Evolutionary conservation across 92 coral and sea anemone species (phyloP).

Genomic region (Desmophyllum pertusum): DNA sequence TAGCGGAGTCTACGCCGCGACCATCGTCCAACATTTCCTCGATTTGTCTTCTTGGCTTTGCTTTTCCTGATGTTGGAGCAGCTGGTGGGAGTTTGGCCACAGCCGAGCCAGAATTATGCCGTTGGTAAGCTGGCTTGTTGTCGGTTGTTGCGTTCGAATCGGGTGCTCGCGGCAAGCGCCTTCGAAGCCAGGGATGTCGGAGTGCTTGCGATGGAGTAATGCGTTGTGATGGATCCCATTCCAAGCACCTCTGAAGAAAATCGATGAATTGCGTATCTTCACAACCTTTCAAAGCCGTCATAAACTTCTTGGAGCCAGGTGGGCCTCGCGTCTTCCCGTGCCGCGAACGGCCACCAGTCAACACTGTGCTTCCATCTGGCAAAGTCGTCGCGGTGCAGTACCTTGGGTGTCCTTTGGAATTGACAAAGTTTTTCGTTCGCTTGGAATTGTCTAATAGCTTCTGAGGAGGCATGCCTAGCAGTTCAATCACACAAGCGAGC

Average conservation of each 20-base stretch:
- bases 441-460: slow-evolving; percentile 85
- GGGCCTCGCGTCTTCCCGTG: slow-evolving; percentile 97
- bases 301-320: slow-evolving; percentile 85
- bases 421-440: slow-evolving; percentile 90
- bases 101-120: slow-evolving; percentile 72
- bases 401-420: slow-evolving; percentile 96
- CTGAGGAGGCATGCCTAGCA: slow-evolving; percentile 89
- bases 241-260: slow-evolving; percentile 89
- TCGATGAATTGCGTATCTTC: slow-evolving; percentile 93
- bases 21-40: slow-evolving; percentile 70
- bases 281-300: slow-evolving; percentile 90
- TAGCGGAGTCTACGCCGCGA: slow-evolving; percentile 66
- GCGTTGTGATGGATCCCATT: slow-evolving; percentile 95
- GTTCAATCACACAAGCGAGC: slow-evolving; percentile 95
- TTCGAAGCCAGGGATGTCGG: slow-evolving; percentile 94
- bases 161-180: slow-evolving; percentile 96
- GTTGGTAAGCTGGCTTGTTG: slow-evolving; percentile 57
- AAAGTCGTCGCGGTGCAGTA: slow-evolving; percentile 93
- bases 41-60: slow-evolving; percentile 76
- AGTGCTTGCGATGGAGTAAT: slow-evolving; percentile 97
- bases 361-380: slow-evolving; percentile 91
- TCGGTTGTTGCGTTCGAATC: slow-evolving; percentile 76
- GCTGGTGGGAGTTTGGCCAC: slow-evolving; percentile 91
- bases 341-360: slow-evolving; percentile 97
- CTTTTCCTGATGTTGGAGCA: slow-evolving; percentile 89